A percentile compares a stretch with the other conserved stretches of the same genome.
Evolutionary conservation across 2,888 invertebrate species (phyloP).

Genomic region (Heteromurus nitidus): DNA sequence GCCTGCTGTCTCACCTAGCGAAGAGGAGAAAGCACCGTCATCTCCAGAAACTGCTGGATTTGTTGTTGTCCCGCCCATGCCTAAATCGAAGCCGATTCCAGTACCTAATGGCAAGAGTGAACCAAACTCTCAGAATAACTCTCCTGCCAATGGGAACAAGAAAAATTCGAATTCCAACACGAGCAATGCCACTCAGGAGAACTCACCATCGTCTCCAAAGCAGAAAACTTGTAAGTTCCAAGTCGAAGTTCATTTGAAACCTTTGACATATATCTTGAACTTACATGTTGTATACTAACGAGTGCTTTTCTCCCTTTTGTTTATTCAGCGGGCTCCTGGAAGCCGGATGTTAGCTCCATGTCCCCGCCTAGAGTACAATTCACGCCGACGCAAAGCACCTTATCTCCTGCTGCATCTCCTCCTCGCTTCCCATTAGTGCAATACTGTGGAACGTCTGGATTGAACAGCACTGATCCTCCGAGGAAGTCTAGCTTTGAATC

Average conservation of each 20-base stretch:
- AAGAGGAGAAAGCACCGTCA: constrained; percentile 72
- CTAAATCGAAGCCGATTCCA: constrained; percentile 73
- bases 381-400: constrained; percentile 72
- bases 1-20: constrained; percentile 65
- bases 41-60: constrained; percentile 73
- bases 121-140: constrained; percentile 71
- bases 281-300: too few species aligned
- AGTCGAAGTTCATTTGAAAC: too few species aligned
- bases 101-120: constrained; percentile 73
- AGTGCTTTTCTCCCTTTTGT: too few species aligned
- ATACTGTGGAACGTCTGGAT: constrained; percentile 70
- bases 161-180: constrained; percentile 55
- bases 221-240: constrained; percentile 62
- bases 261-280: too few species aligned
- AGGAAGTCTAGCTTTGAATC: constrained; percentile 71
- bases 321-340: constrained; percentile 74
- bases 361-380: constrained; percentile 90
- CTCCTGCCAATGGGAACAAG: constrained; percentile 66
- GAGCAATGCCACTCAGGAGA: constrained; percentile 51
- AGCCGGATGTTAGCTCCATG: constrained; percentile 90
- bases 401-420: constrained; percentile 72
- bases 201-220: constrained; percentile 62
- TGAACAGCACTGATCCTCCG: constrained; percentile 67
- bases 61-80: constrained; percentile 73
- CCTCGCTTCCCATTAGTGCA: constrained; percentile 73